A percentile compares a stretch with the other conserved stretches of the same genome.
Evolutionary conservation across 2,113 vertebrate genomes (phyloP).

Genomic region (Sarotherodon lohbergeri): DNA sequence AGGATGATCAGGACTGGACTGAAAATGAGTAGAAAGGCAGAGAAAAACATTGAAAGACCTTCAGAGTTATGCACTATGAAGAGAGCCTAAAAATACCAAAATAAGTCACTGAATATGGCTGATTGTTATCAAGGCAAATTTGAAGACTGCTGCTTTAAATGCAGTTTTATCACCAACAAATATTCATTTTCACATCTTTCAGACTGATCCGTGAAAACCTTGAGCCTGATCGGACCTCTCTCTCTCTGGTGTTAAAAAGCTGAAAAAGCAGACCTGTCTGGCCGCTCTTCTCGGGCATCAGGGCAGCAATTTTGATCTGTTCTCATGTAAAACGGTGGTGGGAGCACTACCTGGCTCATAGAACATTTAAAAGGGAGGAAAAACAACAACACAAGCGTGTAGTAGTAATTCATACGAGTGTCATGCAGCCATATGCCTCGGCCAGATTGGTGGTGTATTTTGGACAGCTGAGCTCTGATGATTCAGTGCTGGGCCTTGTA

Average conservation of each 20-base stretch:
- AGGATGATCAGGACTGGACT: background rate
- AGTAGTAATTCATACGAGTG: constrained; percentile 56
- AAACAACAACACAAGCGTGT: constrained; percentile 31
- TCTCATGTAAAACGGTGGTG: background rate
- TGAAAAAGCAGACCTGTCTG: background rate
- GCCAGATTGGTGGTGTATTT: constrained; percentile 62
- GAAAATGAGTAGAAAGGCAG: background rate
- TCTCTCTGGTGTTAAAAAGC: background rate
- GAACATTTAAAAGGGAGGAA: constrained; percentile 13
- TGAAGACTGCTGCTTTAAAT: background rate
- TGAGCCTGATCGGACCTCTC: background rate
- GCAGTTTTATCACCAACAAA: background rate
- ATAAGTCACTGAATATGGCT: background rate
- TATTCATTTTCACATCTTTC: background rate
- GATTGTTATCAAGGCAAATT: background rate
- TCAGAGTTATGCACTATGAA: background rate
- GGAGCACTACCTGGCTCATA: background rate
- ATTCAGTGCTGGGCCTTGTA: constrained; percentile 57
- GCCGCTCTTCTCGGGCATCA: background rate
- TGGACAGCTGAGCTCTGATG: constrained; percentile 65
- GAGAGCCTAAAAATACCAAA: background rate
- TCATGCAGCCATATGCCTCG: constrained; percentile 58
- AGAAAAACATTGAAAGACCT: background rate
- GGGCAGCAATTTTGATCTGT: background rate
- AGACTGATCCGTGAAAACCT: background rate